Evolutionary conservation across 2,797 vertebrate genomes (phyloP).

Genomic region (Myotis daubentonii): DNA sequence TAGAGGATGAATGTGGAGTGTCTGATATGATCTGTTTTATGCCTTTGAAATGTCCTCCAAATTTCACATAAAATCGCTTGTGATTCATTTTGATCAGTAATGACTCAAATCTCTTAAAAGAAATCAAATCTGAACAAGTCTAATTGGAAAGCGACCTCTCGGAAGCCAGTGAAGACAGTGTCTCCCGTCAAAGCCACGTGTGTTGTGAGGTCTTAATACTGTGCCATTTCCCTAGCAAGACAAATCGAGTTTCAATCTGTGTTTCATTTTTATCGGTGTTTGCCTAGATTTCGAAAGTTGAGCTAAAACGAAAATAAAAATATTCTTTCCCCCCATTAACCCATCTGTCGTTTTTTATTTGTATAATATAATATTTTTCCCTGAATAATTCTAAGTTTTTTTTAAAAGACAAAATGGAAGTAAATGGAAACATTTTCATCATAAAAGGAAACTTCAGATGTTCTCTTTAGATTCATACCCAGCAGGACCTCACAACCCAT

Average conservation of each 20-base stretch:
- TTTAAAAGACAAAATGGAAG: conserved; percentile 61
- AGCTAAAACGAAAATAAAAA: conserved; percentile 78
- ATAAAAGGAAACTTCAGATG: conserved; percentile 47
- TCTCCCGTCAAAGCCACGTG: conserved; percentile 19
- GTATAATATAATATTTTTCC: conserved; percentile 75
- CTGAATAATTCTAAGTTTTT: conserved; percentile 74
- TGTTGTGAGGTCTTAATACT: background rate
- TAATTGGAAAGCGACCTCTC: background rate
- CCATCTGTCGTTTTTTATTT: conserved; percentile 81
- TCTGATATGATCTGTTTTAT: background rate
- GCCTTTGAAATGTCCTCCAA: conserved; percentile 45
- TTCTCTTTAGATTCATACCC: conserved; percentile 48
- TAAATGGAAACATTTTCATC: conserved; percentile 64
- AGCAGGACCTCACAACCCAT: background rate
- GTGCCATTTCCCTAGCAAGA: background rate
- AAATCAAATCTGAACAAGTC: background rate
- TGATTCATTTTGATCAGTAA: conserved; percentile 46
- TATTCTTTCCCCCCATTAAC: conserved; percentile 72
- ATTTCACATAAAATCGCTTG: background rate
- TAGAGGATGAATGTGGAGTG: background rate
- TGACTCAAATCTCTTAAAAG: conserved; percentile 45
- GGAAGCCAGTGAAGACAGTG: conserved; percentile 34
- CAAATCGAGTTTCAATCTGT: conserved; percentile 73
- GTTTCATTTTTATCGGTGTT: conserved; percentile 72
- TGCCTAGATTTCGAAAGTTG: conserved; percentile 78